Evolutionary conservation across 2,888 invertebrate genomes (phyloP).

Genomic region (Icerya purchasi): DNA sequence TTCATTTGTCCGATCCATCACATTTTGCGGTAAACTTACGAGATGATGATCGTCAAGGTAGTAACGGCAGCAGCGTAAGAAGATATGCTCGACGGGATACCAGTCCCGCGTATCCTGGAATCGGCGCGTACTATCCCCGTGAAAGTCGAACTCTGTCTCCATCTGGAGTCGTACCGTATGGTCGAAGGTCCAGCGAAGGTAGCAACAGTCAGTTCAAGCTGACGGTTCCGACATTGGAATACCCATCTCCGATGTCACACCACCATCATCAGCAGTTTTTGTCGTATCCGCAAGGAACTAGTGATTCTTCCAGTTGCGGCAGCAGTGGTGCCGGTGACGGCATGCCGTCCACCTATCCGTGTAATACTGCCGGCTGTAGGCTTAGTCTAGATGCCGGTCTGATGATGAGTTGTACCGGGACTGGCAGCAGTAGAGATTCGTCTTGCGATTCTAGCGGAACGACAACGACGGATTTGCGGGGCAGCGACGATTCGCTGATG

Average conservation of each 20-base stretch:
- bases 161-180: not conserved
- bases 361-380: slow-evolving; percentile 3
- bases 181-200: slow-evolving; percentile 10
- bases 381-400: slow-evolving; percentile 25
- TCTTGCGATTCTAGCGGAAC: slow-evolving; percentile 42
- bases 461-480: slow-evolving; percentile 33
- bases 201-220: not conserved
- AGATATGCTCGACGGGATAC: slow-evolving; percentile 10
- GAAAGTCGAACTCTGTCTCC: not conserved
- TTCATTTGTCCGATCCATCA: slow-evolving; percentile 23
- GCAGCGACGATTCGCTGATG: slow-evolving; percentile 44
- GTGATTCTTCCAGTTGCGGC: slow-evolving; percentile 9
- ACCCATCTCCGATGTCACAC: not conserved
- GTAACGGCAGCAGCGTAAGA: slow-evolving; percentile 2
- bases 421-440: slow-evolving; percentile 40
- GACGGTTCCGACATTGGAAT: not conserved
- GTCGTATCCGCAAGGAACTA: slow-evolving; percentile 23
- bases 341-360: not conserved
- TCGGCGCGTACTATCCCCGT: not conserved
- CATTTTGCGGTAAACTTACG: not conserved
- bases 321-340: slow-evolving; percentile 7
- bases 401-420: slow-evolving; percentile 29
- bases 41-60: no score
- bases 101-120: slow-evolving; percentile 9
- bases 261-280: not conserved